Percentiles rank a stretch among this genome's conserved stretches.
Conservation (phyloP, 2,888 invertebrate genomes). For the Ormyrus nitidulus region DNA sequence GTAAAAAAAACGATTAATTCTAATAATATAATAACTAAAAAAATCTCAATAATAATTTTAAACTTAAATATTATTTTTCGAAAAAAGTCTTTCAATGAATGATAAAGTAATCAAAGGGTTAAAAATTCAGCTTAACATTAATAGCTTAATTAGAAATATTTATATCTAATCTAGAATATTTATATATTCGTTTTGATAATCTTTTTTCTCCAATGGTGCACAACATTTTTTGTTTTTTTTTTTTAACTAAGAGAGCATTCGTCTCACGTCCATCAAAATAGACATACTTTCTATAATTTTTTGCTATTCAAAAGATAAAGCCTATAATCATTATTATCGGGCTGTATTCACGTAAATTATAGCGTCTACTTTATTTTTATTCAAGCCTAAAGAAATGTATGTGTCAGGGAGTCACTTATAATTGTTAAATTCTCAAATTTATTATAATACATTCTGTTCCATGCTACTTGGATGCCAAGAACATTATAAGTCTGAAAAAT, state of each 20-base stretch:
- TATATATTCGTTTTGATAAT: constrained; percentile 44
- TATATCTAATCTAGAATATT: constrained; percentile 35
- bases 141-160: constrained; percentile 38
- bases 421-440: constrained; percentile 40
- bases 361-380: constrained; percentile 47
- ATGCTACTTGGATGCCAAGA: constrained; percentile 84
- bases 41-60: too few relatives aligned
- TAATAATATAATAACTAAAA: too few relatives aligned
- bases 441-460: constrained; percentile 42
- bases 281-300: constrained; percentile 32
- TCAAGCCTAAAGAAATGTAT: constrained; percentile 51
- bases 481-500: constrained; percentile 87
- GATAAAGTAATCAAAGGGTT: too few relatives aligned
- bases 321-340: constrained; percentile 37
- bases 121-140: constrained; percentile 29
- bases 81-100: too few relatives aligned
- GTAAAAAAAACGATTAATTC: too few relatives aligned
- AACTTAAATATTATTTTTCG: too few relatives aligned
- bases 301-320: constrained; percentile 38
- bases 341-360: constrained; percentile 37
- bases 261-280: constrained; percentile 28
- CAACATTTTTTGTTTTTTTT: neutral
- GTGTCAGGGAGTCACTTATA: constrained; percentile 35
- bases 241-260: constrained; percentile 19
- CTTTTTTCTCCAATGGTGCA: constrained; percentile 28